Conservation (phyloP, 2,888 invertebrate genomes). For the Eupeodes luniger region DNA sequence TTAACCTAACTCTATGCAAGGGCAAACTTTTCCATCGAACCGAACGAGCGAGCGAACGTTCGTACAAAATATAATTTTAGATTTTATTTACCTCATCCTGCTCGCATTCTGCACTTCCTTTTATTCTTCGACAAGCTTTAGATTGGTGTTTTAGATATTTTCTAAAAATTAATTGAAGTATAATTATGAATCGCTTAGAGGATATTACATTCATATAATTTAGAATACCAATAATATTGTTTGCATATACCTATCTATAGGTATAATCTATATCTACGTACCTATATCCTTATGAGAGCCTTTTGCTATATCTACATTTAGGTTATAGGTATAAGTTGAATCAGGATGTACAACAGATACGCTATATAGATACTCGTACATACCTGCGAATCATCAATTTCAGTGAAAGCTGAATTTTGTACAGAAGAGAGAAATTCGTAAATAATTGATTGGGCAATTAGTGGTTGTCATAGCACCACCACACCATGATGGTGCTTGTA, state of each 20-base stretch:
- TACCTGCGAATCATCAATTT: slow-evolving; percentile 28
- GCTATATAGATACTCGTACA: background rate
- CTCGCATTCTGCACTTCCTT: background rate
- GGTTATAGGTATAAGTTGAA: no score
- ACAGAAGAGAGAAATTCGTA: slow-evolving; percentile 49
- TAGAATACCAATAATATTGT: slow-evolving; percentile 38
- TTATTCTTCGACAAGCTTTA: slow-evolving; percentile 31
- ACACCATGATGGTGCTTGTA: slow-evolving; percentile 40
- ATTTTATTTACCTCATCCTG: slow-evolving; percentile 40
- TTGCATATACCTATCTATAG: background rate
- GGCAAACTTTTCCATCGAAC: background rate
- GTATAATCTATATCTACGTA: background rate
- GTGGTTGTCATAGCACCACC: slow-evolving; percentile 63
- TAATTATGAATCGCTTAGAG: slow-evolving; percentile 70
- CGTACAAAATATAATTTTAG: slow-evolving; percentile 45
- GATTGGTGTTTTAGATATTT: slow-evolving; percentile 72
- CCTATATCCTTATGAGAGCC: background rate
- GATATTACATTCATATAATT: slow-evolving; percentile 62
- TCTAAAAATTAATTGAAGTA: slow-evolving; percentile 74
- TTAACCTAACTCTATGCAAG: background rate
- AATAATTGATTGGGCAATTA: slow-evolving; percentile 76
- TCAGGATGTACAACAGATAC: background rate
- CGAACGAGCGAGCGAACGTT: no score
- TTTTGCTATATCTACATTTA: no score
- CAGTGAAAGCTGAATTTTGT: slow-evolving; percentile 23